Evolutionary conservation across 1,140 invertebrate genomes (phyloP).

Genomic region (Aplysia californica): DNA sequence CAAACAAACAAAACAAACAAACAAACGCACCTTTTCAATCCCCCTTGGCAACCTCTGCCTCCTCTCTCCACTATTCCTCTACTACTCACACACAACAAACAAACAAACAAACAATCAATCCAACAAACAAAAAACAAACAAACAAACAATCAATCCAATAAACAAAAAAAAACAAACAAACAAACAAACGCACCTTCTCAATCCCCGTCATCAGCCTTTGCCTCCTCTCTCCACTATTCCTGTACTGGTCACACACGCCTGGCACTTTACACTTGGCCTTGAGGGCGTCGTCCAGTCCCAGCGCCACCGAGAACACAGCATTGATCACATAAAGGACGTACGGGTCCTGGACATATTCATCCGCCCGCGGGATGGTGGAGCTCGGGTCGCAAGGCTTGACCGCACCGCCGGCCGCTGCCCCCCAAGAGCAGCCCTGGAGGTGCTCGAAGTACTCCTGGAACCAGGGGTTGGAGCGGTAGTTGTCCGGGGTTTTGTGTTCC

Average conservation of each 20-base stretch:
- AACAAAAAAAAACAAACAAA: too few species aligned
- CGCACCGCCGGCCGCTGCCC: not conserved
- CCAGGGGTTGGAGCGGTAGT: constrained; percentile 67
- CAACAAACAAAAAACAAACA: too few species aligned
- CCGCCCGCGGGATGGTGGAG: constrained; percentile 43
- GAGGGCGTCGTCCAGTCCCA: constrained; percentile 54
- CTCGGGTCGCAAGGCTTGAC: constrained; percentile 17
- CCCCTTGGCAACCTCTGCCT: too few species aligned
- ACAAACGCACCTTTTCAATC: too few species aligned
- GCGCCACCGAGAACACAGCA: constrained; percentile 59
- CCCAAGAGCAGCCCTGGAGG: constrained; percentile 15
- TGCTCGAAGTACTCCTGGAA: constrained; percentile 66
- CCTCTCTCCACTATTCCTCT: too few species aligned
- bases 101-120: too few species aligned
- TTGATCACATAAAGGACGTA: constrained; percentile 63
- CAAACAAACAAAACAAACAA: too few species aligned
- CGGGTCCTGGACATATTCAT: constrained; percentile 59
- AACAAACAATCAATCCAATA: too few species aligned
- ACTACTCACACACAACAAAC: too few species aligned
- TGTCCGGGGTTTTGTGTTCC: constrained; percentile 58
- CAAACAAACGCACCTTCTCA: too few species aligned
- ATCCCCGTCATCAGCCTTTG: constrained; percentile 49
- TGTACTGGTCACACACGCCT: constrained; percentile 48
- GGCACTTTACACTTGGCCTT: constrained; percentile 35
- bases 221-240: constrained; percentile 48